Percentiles rank a stretch among this genome's conserved stretches.
phyloP scores from a whole-genome alignment of 2,888 invertebrate species.

The Ashinkailepas kermadecensis region DNA sequence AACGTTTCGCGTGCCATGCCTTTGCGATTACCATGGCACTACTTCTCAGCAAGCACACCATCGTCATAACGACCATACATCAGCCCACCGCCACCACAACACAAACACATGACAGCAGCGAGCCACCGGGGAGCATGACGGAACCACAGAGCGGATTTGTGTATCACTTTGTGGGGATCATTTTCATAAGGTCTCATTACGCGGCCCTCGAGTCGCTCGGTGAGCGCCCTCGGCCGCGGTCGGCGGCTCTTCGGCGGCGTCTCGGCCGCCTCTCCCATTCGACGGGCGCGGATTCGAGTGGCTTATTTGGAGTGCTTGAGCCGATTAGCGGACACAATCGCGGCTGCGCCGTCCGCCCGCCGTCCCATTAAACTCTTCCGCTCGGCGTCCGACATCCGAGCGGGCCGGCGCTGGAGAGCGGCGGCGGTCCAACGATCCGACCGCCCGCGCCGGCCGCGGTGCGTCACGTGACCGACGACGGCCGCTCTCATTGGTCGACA shows the following conservation, averaged over 20 bases:
- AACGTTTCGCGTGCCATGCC: too few species aligned
- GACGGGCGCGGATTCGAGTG: not conserved
- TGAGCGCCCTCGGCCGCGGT: too few species aligned
- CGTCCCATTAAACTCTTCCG: constrained; percentile 16
- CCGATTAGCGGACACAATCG: constrained; percentile 17
- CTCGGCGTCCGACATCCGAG: not conserved
- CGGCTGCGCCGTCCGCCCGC: not conserved
- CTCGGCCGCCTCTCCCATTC: not conserved
- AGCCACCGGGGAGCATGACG: too few species aligned
- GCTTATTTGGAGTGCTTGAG: not conserved
- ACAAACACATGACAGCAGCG: too few species aligned
- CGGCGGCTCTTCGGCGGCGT: not conserved
- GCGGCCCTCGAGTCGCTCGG: not conserved
- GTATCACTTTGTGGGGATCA: not conserved
- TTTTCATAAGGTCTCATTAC: not conserved
- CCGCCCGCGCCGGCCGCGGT: not conserved
- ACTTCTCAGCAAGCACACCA: too few species aligned
- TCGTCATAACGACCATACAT: too few species aligned
- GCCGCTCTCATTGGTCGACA: not conserved
- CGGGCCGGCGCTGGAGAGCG: not conserved
- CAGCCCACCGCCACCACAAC: too few species aligned
- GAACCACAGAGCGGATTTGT: not conserved
- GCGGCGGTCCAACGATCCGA: not conserved
- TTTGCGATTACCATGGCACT: too few species aligned
- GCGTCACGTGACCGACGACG: not conserved